phyloP scores from a whole-genome alignment of 1,140 invertebrate genomes.

The Drosophila baimaii region DNA sequence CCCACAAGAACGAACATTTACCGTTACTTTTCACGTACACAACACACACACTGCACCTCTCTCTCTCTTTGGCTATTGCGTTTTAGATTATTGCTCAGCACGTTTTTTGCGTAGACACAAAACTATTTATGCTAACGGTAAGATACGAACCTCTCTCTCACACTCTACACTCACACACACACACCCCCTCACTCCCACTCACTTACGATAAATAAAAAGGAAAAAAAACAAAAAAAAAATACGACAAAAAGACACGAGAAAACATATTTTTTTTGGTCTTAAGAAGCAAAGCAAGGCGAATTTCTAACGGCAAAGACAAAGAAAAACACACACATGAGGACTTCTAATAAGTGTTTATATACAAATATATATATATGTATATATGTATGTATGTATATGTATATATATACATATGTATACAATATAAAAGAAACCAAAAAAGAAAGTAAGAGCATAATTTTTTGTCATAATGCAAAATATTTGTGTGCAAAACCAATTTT shows the following conservation, averaged over 20 bases:
- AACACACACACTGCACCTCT: slow-evolving; percentile 49
- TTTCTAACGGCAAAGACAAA: slow-evolving; percentile 40
- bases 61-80: slow-evolving; percentile 48
- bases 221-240: slow-evolving; percentile 12
- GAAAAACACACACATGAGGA: slow-evolving; percentile 60
- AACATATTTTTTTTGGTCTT: slow-evolving; percentile 48
- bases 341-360: slow-evolving; percentile 80
- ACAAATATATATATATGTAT: slow-evolving; percentile 62
- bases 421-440: slow-evolving; percentile 17
- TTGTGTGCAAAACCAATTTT: slow-evolving; percentile 72
- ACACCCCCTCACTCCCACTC: slow-evolving; percentile 12
- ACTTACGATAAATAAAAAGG: slow-evolving; percentile 22
- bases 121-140: slow-evolving; percentile 68
- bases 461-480: slow-evolving; percentile 76
- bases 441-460: slow-evolving; percentile 67
- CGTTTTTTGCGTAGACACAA: slow-evolving; percentile 66
- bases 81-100: slow-evolving; percentile 74
- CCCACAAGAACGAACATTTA: slow-evolving; percentile 38
- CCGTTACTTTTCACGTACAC: slow-evolving; percentile 61
- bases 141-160: slow-evolving; percentile 33
- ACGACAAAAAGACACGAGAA: slow-evolving; percentile 16
- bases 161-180: slow-evolving; percentile 10
- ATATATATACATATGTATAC: slow-evolving; percentile 32
- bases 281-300: slow-evolving; percentile 16
- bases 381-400: slow-evolving; percentile 18